A percentile compares a stretch with the other conserved stretches of the same genome.
Conservation (phyloP, 2,113 vertebrate species). For the human region DNA sequence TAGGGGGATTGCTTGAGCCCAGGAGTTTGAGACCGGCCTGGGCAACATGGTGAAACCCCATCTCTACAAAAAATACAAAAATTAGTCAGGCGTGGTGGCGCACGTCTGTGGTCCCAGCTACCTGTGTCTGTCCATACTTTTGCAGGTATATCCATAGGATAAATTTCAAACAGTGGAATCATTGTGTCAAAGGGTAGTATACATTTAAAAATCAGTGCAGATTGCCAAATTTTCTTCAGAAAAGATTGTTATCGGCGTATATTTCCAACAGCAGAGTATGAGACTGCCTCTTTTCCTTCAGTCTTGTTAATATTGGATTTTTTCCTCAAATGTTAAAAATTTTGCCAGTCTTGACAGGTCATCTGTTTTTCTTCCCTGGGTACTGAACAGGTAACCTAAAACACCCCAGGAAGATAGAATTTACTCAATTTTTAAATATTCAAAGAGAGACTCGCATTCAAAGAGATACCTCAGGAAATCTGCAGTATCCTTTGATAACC, state of each 20-base stretch:
- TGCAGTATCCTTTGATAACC: neutral
- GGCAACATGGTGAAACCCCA: no score
- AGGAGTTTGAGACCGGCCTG: no score
- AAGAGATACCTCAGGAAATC: no score
- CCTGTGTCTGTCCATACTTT: neutral
- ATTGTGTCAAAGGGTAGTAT: neutral
- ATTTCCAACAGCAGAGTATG: neutral
- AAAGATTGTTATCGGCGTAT: neutral
- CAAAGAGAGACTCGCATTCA: neutral
- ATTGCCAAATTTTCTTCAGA: neutral
- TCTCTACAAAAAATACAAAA: no score
- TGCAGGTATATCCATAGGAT: neutral
- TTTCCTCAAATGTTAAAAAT: neutral
- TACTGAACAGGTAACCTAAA: slow-evolving; percentile 7
- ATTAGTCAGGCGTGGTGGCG: no score
- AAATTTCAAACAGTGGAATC: neutral
- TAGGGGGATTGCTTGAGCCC: no score
- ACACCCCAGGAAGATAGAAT: neutral
- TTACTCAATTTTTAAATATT: neutral
- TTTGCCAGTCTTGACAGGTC: neutral
- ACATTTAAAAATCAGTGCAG: neutral
- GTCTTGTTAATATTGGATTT: neutral
- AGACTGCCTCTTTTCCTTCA: neutral
- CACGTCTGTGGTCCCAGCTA: neutral
- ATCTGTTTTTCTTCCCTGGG: neutral